A percentile compares a stretch with the other conserved stretches of the same genome.
Conservation (phyloP, 2,888 invertebrate species). For the Chelonus formosanus region DNA sequence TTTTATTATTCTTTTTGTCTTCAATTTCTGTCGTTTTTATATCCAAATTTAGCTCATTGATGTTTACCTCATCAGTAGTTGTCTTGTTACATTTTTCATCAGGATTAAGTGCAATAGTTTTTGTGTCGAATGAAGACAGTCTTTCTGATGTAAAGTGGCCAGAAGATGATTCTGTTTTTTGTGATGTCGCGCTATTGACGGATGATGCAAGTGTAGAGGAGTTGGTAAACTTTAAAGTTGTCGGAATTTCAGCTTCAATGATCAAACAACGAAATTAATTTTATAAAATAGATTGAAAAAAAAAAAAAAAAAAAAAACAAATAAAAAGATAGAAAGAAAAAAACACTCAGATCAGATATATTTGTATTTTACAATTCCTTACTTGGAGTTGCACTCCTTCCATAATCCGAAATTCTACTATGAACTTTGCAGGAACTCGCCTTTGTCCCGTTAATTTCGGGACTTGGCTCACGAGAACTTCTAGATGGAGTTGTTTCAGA, state of each 20-base stretch:
- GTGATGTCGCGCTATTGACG: background rate
- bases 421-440: constrained; percentile 50
- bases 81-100: constrained; percentile 29
- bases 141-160: background rate
- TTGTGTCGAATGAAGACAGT: constrained; percentile 17
- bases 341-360: background rate
- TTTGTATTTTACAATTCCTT: constrained; percentile 27
- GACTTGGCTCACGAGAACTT: constrained; percentile 70
- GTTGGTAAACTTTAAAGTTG: constrained; percentile 11
- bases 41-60: constrained; percentile 26
- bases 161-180: background rate
- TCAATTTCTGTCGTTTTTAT: constrained; percentile 34
- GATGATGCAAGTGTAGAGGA: background rate
- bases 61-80: constrained; percentile 18
- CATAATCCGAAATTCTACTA: constrained; percentile 50
- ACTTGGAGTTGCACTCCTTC: constrained; percentile 46
- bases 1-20: constrained; percentile 36
- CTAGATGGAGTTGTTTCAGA: constrained; percentile 51
- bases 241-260: constrained; percentile 15
- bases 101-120: constrained; percentile 21
- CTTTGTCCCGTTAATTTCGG: constrained; percentile 57
- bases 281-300: background rate
- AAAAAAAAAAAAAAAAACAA: background rate
- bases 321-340: constrained; percentile 8
- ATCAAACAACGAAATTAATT: constrained; percentile 18